Evolutionary conservation across 2,797 vertebrate genomes (phyloP).

Genomic region (Sebastes nivosus): DNA sequence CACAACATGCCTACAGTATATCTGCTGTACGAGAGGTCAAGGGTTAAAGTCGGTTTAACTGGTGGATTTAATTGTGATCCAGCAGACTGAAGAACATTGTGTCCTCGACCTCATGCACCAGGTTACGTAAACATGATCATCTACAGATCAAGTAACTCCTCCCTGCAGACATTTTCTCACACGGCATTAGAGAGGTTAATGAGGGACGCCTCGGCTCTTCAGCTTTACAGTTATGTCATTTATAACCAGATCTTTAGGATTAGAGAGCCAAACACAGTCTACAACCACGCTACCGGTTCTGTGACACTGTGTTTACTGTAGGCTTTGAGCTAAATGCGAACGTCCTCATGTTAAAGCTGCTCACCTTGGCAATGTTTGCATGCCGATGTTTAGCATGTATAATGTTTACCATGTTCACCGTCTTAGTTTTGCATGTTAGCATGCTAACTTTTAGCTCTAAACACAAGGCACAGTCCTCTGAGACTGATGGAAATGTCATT

Average conservation of each 20-base stretch:
- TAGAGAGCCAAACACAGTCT: neutral
- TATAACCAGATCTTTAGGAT: neutral
- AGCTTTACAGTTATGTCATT: neutral
- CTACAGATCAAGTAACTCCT: constrained; percentile 32
- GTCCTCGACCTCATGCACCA: constrained; percentile 28
- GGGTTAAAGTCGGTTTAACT: constrained; percentile 19
- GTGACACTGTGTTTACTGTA: neutral
- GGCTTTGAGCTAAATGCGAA: constrained; percentile 13
- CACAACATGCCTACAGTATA: neutral
- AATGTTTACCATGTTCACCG: neutral
- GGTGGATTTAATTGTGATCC: constrained; percentile 42
- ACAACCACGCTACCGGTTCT: neutral
- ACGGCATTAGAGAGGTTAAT: constrained; percentile 10
- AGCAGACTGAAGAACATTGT: constrained; percentile 44
- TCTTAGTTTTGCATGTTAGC: neutral
- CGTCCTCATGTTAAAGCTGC: neutral
- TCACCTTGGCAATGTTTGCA: neutral
- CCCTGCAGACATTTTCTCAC: constrained; percentile 11
- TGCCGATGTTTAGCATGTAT: neutral
- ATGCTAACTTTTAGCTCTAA: neutral
- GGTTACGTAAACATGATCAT: constrained; percentile 47
- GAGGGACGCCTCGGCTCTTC: constrained; percentile 2
- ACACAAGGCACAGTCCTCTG: neutral
- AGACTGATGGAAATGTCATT: neutral
- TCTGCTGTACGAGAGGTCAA: constrained; percentile 15